Evolutionary conservation across 1,140 invertebrate genomes (phyloP).

Genomic region (Lasioglossum baleicum): DNA sequence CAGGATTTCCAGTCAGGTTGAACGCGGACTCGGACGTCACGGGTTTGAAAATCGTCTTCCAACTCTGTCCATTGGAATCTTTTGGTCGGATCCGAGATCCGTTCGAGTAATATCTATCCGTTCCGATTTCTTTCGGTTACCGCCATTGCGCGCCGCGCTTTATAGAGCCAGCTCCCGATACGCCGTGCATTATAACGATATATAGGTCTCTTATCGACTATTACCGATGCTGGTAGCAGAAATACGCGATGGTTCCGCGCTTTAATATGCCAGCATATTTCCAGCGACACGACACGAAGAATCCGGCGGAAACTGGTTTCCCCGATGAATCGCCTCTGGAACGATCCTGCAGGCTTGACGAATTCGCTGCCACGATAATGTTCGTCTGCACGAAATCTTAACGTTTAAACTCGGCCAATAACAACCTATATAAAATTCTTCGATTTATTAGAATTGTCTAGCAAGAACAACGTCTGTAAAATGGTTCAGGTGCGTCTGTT

Average conservation of each 20-base stretch:
- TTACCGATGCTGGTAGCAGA: conserved; percentile 22
- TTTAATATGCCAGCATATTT: conserved; percentile 22
- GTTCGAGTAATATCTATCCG: conserved; percentile 2
- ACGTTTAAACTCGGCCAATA: too few relatives aligned
- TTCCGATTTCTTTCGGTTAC: neutral
- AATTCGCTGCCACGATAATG: neutral
- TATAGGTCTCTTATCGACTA: conserved; percentile 40
- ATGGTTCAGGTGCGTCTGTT: too few relatives aligned
- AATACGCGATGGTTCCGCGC: conserved; percentile 16
- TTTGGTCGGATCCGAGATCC: neutral
- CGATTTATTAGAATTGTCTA: too few relatives aligned
- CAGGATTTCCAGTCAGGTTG: neutral
- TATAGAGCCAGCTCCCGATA: conserved; percentile 28
- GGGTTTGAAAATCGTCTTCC: neutral
- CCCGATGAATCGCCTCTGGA: neutral
- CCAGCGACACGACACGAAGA: neutral
- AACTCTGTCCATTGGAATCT: neutral
- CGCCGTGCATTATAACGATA: conserved; percentile 20
- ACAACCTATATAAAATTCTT: too few relatives aligned
- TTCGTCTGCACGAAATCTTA: too few relatives aligned
- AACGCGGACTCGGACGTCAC: neutral
- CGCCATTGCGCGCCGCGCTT: conserved; percentile 1
- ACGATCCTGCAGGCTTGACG: neutral
- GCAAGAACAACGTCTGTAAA: too few relatives aligned
- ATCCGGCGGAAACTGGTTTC: conserved; percentile 21